These are phyloP conservation scores for Phrynocephalus guinanensis DNA, from an alignment of 2,797 vertebrate species.

Conservation along the genomic window DNA sequence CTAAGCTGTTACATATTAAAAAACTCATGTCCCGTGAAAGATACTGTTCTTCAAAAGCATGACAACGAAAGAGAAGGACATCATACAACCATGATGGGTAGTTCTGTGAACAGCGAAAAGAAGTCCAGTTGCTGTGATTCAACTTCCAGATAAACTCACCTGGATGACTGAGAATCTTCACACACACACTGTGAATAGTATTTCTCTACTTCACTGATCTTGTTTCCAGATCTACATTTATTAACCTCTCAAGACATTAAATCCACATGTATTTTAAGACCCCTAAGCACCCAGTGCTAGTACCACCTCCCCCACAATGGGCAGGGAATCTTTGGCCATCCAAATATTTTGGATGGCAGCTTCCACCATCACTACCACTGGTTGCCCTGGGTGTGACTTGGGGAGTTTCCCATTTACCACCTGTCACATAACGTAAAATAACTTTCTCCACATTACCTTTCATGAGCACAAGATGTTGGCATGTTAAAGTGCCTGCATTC, in stretches of 20 bases:
- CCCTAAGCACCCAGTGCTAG: neutral
- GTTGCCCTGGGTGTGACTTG: neutral
- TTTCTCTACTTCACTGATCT: neutral
- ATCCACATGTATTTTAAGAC: neutral
- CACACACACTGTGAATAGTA: neutral
- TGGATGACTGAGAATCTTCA: no score
- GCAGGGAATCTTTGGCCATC: neutral
- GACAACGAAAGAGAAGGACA: neutral
- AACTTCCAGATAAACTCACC: no score
- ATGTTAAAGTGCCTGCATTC: neutral
- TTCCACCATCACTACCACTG: neutral
- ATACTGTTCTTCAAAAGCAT: neutral
- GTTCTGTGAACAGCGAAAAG: no score
- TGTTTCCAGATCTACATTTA: neutral
- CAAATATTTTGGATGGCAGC: neutral
- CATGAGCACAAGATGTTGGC: neutral
- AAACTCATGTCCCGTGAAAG: neutral
- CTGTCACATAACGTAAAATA: neutral
- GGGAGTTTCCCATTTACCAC: neutral
- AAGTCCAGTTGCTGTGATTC: no score
- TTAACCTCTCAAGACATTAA: neutral
- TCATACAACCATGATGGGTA: neutral
- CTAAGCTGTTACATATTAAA: neutral
- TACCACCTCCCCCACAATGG: neutral
- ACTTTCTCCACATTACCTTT: neutral